Evolutionary conservation across 2,113 vertebrate genomes (phyloP).

Genomic region (Chionis minor): DNA sequence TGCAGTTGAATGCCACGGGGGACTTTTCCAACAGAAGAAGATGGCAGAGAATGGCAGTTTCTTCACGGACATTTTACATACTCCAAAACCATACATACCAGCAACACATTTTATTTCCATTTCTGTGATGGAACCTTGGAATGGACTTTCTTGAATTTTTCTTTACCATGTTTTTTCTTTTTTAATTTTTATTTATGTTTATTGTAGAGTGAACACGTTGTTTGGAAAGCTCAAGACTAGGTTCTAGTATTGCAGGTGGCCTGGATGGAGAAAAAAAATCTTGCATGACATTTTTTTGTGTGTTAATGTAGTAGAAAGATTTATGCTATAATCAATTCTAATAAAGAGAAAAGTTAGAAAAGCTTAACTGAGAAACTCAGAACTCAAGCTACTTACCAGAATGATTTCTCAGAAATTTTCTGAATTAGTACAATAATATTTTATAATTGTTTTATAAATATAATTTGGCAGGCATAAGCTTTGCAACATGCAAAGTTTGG

Average conservation of each 20-base stretch:
- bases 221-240: background rate
- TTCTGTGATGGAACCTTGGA: background rate
- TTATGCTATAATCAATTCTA: background rate
- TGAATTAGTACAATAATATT: background rate
- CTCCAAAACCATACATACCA: background rate
- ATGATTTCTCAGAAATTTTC: background rate
- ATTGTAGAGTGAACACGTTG: background rate
- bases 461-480: background rate
- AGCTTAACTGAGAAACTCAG: background rate
- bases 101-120: background rate
- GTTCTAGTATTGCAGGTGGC: background rate
- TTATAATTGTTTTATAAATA: background rate
- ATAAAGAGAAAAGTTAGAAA: background rate
- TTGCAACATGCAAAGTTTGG: background rate
- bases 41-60: background rate
- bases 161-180: background rate
- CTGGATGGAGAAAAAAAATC: background rate
- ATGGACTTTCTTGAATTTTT: background rate
- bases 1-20: background rate
- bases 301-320: background rate
- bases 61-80: background rate
- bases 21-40: background rate
- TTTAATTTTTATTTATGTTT: background rate
- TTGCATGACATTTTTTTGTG: background rate
- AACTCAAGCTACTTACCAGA: background rate